Evolutionary conservation across 2,888 invertebrate genomes (phyloP).

Genomic region (Cinara cedri): DNA sequence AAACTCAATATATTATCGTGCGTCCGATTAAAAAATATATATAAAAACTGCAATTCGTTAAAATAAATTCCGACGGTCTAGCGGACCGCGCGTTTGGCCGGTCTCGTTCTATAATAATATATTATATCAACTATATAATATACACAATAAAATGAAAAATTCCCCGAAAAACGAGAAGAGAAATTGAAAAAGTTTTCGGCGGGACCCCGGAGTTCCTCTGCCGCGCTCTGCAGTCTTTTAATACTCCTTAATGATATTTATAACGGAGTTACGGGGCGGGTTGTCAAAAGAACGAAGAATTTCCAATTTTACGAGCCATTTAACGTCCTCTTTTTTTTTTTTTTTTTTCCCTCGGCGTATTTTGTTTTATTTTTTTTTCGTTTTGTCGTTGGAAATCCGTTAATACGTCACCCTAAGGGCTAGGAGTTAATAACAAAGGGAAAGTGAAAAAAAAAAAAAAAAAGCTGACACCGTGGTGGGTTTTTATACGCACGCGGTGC

Average conservation of each 20-base stretch:
- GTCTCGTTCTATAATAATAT: not conserved
- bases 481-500: not conserved
- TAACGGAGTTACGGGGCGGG: constrained; percentile 37
- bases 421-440: constrained; percentile 51
- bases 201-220: not conserved
- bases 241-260: constrained; percentile 56
- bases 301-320: constrained; percentile 57
- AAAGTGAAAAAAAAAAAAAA: constrained; percentile 51
- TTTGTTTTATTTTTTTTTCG: constrained; percentile 15
- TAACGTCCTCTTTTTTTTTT: constrained; percentile 35
- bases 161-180: constrained; percentile 25
- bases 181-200: constrained; percentile 54
- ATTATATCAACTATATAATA: no score
- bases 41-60: no score
- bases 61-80: no score
- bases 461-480: constrained; percentile 33
- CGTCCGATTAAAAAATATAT: no score
- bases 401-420: constrained; percentile 49
- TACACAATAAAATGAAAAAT: constrained; percentile 27
- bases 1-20: no score
- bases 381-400: constrained; percentile 33
- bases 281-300: constrained; percentile 55
- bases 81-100: no score
- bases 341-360: not conserved
- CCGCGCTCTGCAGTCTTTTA: constrained; percentile 3